Percentiles rank a stretch among this genome's conserved stretches.
phyloP scores from a whole-genome alignment of 2,113 vertebrate genomes.

The Himantopus leucocephalus region DNA sequence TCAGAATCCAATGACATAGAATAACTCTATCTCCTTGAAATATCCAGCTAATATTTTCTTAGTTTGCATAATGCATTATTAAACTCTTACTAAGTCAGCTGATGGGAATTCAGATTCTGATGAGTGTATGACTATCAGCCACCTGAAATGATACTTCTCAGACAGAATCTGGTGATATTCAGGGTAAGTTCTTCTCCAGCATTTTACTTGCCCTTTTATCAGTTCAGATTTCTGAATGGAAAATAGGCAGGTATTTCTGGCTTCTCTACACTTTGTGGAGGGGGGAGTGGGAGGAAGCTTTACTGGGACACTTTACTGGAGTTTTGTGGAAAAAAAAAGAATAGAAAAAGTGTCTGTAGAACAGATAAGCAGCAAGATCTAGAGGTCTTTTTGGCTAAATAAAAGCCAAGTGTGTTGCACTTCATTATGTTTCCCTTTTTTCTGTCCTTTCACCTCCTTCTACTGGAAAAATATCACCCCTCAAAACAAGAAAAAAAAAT shows the following conservation, averaged over 20 bases:
- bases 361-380: neutral
- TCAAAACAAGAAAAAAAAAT: neutral
- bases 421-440: neutral
- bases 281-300: neutral
- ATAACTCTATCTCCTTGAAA: constrained; percentile 11
- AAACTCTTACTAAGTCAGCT: constrained; percentile 11
- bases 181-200: neutral
- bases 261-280: neutral
- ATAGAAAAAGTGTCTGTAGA: neutral
- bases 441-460: neutral
- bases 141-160: neutral
- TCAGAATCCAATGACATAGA: constrained; percentile 53
- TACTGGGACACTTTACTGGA: neutral
- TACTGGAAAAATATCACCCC: neutral
- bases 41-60: constrained; percentile 28
- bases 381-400: neutral
- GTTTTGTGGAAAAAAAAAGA: neutral
- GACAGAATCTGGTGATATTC: neutral
- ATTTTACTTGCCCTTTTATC: neutral
- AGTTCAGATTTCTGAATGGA: neutral
- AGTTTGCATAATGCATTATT: constrained; percentile 10
- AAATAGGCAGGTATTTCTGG: neutral
- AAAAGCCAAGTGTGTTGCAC: neutral
- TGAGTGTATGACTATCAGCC: neutral
- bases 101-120: constrained; percentile 27